Evolutionary conservation across 1,140 invertebrate species (phyloP), one percentile per base, ranked within the genome.

Genomic region (Neelides sp.): DNA sequence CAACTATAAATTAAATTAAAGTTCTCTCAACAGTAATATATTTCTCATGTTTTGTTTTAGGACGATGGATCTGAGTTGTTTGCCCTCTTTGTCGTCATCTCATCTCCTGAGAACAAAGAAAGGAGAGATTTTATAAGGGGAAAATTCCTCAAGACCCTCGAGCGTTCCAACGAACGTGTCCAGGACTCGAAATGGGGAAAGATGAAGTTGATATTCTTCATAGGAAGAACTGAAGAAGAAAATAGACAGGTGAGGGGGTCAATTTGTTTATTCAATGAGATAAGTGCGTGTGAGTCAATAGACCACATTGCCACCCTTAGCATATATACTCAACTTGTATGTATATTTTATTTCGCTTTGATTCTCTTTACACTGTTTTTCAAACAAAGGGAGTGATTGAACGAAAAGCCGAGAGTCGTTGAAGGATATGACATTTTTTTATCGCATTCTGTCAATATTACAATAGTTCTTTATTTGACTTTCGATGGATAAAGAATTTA

Each of bases 1-100:
- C 28, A 32, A 8, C 7, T 32, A 32, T 8, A 8, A 32, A 32
- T 32, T 13, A 8, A 5, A 8, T 8, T 13, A 32, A n/a, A 8
- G 7, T 32, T 32, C 7, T 32, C 30, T 12, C 7, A 12, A 41
- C n/a, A 8, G 26, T 36, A 20, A 10, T 46, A 15, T 20, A 7
- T 17, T 40, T 5, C n/a, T 8, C 24, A 28, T 46, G 47, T 40
- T 48, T 5, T 12, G 4, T 42, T 50, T n/a, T 37, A 54, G 39
- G 43, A 54, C 13, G 39, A 19, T 17, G 57, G 57, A 3, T 4
- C 22, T 12, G 43, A 44, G 22, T 12, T 50, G 0, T 56, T 50
- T 36, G 30, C 42, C 2, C 26, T 59, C 15, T 50, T 59, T n/a
- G 36, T 59, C 2, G 43, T 59, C 3, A 51, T 52, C 12, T 59